These are phyloP conservation scores for Gasteruption jaculator DNA, from an alignment of 2,888 invertebrate species.

Conservation along the genomic window DNA sequence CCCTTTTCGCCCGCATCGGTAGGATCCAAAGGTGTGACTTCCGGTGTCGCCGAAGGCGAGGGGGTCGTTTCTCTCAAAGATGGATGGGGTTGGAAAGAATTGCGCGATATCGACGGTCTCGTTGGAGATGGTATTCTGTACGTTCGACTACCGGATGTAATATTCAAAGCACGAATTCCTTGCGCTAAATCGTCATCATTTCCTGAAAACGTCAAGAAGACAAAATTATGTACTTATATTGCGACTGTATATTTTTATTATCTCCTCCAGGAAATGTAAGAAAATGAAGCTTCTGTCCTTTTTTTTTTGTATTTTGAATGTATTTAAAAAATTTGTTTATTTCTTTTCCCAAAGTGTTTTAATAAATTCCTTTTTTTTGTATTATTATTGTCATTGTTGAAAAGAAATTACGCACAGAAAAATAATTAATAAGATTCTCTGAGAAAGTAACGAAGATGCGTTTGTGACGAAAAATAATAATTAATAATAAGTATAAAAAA, in stretches of 20 bases:
- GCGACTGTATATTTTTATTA: slow-evolving; percentile 5
- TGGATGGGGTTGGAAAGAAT: slow-evolving; percentile 63
- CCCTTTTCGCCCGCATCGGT: slow-evolving; percentile 65
- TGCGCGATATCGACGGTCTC: slow-evolving; percentile 65
- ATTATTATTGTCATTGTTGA: background rate
- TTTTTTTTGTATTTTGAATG: background rate
- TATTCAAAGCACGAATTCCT: slow-evolving; percentile 74
- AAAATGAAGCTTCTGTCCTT: too few relatives aligned
- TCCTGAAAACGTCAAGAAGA: slow-evolving; percentile 27
- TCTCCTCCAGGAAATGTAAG: background rate
- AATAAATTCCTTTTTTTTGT: background rate
- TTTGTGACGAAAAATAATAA: too few relatives aligned
- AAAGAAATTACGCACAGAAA: background rate
- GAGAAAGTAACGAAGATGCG: too few relatives aligned
- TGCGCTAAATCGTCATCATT: slow-evolving; percentile 53
- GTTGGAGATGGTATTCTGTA: slow-evolving; percentile 89
- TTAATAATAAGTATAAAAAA: too few relatives aligned
- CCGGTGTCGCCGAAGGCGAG: slow-evolving; percentile 50
- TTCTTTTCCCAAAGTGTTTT: background rate
- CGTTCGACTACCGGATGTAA: slow-evolving; percentile 82
- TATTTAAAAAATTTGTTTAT: background rate
- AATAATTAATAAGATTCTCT: too few relatives aligned
- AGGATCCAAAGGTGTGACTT: slow-evolving; percentile 52
- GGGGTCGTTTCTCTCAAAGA: slow-evolving; percentile 46
- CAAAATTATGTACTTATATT: slow-evolving; percentile 1